Evolutionary conservation across 2,797 vertebrate genomes (phyloP).

Genomic region (Molossus molossus): DNA sequence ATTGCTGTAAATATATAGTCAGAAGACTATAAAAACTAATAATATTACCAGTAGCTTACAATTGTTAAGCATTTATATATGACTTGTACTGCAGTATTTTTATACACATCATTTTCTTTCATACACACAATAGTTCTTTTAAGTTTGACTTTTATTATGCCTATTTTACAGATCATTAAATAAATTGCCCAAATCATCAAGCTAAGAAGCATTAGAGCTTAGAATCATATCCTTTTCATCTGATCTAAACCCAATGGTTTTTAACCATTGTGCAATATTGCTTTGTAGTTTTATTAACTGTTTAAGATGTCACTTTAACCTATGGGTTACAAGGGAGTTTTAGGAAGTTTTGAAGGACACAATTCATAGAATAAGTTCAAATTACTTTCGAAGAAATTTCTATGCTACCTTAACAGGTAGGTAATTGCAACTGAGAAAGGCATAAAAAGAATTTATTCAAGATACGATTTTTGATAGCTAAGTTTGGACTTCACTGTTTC

Average conservation of each 20-base stretch:
- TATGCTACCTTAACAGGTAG: neutral
- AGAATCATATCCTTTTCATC: neutral
- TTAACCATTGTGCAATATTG: neutral
- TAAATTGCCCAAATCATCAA: constrained; percentile 25
- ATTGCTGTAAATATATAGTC: neutral
- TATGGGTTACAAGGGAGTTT: neutral
- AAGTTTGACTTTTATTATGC: constrained; percentile 51
- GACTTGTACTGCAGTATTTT: neutral
- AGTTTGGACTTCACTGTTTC: neutral
- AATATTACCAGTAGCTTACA: neutral
- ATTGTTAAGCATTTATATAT: constrained; percentile 16
- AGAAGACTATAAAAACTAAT: constrained; percentile 5
- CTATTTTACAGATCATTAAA: constrained; percentile 5
- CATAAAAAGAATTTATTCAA: neutral
- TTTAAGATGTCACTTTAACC: neutral
- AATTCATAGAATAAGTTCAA: constrained; percentile 29
- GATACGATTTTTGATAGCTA: neutral
- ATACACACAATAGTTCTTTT: neutral
- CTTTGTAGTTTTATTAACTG: neutral
- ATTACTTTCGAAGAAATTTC: neutral
- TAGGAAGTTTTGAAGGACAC: neutral
- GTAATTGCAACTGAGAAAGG: constrained; percentile 14
- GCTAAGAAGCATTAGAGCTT: neutral
- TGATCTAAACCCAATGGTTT: neutral
- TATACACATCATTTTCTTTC: constrained; percentile 18